Evolutionary conservation across 1,140 invertebrate genomes (phyloP).

Genomic region (Trichonephila inaurata): DNA sequence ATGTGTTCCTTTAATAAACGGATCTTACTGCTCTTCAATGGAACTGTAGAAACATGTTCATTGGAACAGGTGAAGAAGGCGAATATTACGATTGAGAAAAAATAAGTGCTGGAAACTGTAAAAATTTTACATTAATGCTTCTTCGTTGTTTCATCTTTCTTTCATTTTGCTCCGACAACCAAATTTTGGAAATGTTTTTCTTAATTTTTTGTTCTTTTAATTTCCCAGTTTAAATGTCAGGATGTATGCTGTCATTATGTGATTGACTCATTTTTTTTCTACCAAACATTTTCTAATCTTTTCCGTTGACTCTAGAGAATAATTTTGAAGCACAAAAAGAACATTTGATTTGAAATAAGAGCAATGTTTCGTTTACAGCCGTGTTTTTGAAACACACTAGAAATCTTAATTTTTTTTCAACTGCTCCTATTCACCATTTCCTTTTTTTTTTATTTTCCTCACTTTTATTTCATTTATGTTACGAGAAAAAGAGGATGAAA

Average conservation of each 20-base stretch:
- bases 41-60: slow-evolving; percentile 29
- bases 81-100: slow-evolving; percentile 7
- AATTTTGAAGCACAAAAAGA: neutral
- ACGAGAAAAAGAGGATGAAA: neutral
- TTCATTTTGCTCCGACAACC: neutral
- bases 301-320: neutral
- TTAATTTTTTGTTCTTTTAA: neutral
- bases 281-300: neutral
- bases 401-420: slow-evolving; percentile 7
- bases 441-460: neutral
- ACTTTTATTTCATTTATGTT: neutral
- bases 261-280: neutral
- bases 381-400: slow-evolving; percentile 1
- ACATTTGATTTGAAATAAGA: slow-evolving; percentile 40
- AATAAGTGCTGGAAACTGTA: neutral
- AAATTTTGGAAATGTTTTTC: neutral
- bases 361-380: neutral
- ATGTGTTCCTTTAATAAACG: slow-evolving; percentile 37
- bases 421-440: neutral
- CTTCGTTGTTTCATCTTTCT: neutral
- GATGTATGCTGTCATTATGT: neutral
- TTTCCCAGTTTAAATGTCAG: neutral
- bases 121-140: neutral
- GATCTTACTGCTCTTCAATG: neutral
- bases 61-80: neutral